Base-by-base conservation (phyloP, 2,113 vertebrate species). In the Phaethornis superciliosus region DNA sequence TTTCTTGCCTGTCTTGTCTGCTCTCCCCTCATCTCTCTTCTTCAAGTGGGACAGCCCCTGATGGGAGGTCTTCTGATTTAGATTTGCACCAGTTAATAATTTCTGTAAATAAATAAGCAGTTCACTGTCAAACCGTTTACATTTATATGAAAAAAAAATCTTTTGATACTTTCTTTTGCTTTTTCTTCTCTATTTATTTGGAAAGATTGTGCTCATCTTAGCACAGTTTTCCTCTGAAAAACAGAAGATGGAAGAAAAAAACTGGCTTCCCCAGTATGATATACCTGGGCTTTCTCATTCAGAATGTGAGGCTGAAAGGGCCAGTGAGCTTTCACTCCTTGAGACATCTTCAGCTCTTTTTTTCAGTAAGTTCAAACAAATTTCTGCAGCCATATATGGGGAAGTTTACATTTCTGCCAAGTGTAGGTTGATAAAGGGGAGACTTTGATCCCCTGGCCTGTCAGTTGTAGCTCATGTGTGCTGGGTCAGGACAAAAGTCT, bases 351-450 rank as follows among this genome's bases (percentile, higher is more conserved):
- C n/a, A 69, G 92, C 46, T 14, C 63, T 1, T 32, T 59, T 59
- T 70, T 79, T 75, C 83, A 44, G 64, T 2, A 62, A 89, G 88
- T 78, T 95, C 89, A 93, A 88, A 67, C 64, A 44, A 56, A 52
- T 94, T 78, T 86, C 55, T 81, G 82, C 59, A 93, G 91, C 88
- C 44, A 4, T 88, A 19, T 10, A 93, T 42, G 82, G 94, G 93
- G 90, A 93, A 94, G 95, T 95, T 95, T 91, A 91, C 68, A 32
- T 82, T 93, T 95, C 80, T 94, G 80, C 94, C 92, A 86, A 96
- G 88, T 81, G 68, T 5, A 0, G 0, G 85, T 76, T 69, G 94
- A 95, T 96, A 97, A 95, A 95, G 82, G 92, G 76, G 77, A 95
- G 92, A 95, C 96, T 96, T 97, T 95, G 96, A 75, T 93, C 95